A percentile compares a stretch with the other conserved stretches of the same genome.
These are phyloP conservation scores for Lepilemur septentrionalis DNA, from an alignment of 2,797 vertebrate genomes.

Conservation along the genomic window DNA sequence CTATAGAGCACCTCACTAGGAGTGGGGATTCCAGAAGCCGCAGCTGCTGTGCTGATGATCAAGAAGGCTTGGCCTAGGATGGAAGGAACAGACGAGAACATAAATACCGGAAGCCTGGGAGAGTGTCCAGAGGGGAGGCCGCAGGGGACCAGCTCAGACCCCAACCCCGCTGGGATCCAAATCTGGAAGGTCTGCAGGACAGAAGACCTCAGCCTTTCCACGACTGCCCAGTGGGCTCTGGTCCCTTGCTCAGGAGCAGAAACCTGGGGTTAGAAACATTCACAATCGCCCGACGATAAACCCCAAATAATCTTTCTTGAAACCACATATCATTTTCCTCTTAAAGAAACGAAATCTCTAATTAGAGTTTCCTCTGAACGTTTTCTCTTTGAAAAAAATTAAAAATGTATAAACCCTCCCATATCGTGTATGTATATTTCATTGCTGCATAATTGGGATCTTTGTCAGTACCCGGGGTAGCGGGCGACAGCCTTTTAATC, in stretches of 20 bases:
- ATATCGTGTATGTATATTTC: conserved; percentile 85
- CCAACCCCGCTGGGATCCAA: neutral
- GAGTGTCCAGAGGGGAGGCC: no score
- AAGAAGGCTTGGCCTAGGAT: neutral
- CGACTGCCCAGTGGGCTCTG: neutral
- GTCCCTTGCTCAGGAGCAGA: neutral
- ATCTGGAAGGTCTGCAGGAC: neutral
- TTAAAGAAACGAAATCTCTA: conserved; percentile 78
- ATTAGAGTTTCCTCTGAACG: conserved; percentile 81
- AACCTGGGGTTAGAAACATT: neutral
- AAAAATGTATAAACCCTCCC: conserved; percentile 85
- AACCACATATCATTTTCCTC: conserved; percentile 56
- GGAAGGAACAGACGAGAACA: neutral
- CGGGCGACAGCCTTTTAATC: conserved; percentile 77
- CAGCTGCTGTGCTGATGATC: neutral
- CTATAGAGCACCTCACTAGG: neutral
- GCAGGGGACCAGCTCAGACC: neutral
- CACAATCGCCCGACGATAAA: neutral
- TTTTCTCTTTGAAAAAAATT: conserved; percentile 83
- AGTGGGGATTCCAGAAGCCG: neutral
- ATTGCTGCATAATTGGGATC: conserved; percentile 85
- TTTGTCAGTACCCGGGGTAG: conserved; percentile 81
- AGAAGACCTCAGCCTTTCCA: neutral
- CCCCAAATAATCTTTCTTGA: conserved; percentile 65
- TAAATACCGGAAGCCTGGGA: neutral